These are phyloP conservation scores for Lagocephalus sceleratus DNA, from an alignment of 2,797 vertebrate genomes.

Conservation along the genomic window DNA sequence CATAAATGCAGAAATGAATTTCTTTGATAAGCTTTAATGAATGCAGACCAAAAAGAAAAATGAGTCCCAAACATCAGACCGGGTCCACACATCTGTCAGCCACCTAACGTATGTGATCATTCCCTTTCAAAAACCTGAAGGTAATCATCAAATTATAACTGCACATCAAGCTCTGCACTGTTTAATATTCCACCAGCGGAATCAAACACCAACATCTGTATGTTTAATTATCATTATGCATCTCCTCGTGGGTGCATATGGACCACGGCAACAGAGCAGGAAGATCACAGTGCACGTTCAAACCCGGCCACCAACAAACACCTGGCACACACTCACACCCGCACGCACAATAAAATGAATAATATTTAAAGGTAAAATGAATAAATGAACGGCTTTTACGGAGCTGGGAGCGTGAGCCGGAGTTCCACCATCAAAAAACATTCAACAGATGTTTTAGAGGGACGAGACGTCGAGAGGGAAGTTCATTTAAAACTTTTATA, in stretches of 20 bases:
- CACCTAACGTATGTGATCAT: slow-evolving; percentile 28
- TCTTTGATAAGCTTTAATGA: slow-evolving; percentile 50
- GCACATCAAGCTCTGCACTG: slow-evolving; percentile 28
- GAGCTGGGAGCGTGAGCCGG: slow-evolving; percentile 20
- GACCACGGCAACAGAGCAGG: slow-evolving; percentile 20
- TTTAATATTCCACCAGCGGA: slow-evolving; percentile 37
- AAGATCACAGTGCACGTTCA: slow-evolving; percentile 24
- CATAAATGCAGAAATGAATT: slow-evolving; percentile 8
- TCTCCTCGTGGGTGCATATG: slow-evolving; percentile 46
- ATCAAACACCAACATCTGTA: slow-evolving; percentile 58
- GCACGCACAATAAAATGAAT: slow-evolving; percentile 13
- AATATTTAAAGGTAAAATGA: slow-evolving; percentile 18
- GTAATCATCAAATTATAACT: slow-evolving; percentile 34
- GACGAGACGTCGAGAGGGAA: too few relatives aligned
- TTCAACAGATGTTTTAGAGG: slow-evolving; percentile 37
- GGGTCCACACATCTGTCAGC: slow-evolving; percentile 27
- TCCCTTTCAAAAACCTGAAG: slow-evolving; percentile 26
- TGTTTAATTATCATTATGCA: slow-evolving; percentile 45
- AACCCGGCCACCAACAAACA: slow-evolving; percentile 34
- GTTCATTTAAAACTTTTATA: too few relatives aligned
- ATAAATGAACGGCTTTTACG: slow-evolving; percentile 6
- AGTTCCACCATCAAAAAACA: slow-evolving; percentile 3
- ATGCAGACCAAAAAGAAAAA: slow-evolving; percentile 26
- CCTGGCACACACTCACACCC: slow-evolving; percentile 17
- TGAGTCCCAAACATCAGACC: slow-evolving; percentile 32